Conservation (phyloP, 2,888 invertebrate genomes). For the Leucozona laternaria region DNA sequence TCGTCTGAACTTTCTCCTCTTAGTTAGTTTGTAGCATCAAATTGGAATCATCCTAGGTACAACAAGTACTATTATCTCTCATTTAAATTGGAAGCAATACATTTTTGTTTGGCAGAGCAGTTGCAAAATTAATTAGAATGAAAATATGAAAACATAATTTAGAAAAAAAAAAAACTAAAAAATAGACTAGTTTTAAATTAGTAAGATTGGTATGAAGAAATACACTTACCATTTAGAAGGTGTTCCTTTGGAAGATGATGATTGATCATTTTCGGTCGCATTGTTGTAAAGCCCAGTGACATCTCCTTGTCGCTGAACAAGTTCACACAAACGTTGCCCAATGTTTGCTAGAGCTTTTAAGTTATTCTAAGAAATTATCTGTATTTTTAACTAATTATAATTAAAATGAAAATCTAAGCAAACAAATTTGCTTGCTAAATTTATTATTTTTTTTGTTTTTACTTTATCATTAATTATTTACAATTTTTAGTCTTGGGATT, state of each 20-base stretch:
- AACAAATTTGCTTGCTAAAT: background rate
- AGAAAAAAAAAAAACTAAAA: background rate
- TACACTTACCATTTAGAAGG: constrained; percentile 77
- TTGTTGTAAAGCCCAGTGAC: constrained; percentile 78
- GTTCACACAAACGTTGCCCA: constrained; percentile 78
- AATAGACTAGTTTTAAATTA: background rate
- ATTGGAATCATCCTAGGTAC: too few relatives aligned
- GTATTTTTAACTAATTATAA: background rate
- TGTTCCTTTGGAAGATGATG: constrained; percentile 75
- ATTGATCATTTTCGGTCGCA: constrained; percentile 78
- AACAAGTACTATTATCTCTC: too few relatives aligned
- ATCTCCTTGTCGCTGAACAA: constrained; percentile 79
- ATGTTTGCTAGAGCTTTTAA: constrained; percentile 68
- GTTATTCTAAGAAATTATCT: background rate
- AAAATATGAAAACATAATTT: background rate
- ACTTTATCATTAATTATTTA: background rate
- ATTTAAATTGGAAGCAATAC: background rate
- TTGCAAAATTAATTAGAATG: background rate
- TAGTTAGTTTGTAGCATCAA: too few relatives aligned
- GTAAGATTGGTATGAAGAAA: background rate
- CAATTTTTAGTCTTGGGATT: background rate
- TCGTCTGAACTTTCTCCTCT: too few relatives aligned
- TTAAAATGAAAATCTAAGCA: background rate
- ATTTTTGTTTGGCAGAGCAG: background rate
- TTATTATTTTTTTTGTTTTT: background rate